Conservation (phyloP, 2,797 vertebrate genomes). For the Ptychadena robeensis region DNA sequence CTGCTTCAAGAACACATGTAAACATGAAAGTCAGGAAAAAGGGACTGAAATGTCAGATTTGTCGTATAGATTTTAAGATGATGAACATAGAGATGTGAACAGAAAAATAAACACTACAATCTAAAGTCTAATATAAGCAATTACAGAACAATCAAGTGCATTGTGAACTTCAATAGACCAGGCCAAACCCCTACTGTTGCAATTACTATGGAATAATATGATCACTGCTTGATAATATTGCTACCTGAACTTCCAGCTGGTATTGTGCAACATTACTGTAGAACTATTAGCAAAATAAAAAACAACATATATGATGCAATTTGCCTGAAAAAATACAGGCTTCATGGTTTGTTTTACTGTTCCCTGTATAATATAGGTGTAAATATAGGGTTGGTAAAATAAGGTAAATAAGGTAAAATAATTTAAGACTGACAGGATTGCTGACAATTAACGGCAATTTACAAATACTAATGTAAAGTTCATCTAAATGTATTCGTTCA, state of each 20-base stretch:
- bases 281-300: too few relatives aligned
- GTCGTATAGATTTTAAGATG: background rate
- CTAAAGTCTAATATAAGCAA: background rate
- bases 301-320: too few relatives aligned
- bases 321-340: too few relatives aligned
- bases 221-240: background rate
- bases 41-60: constrained; percentile 9
- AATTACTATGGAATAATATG: background rate
- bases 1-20: constrained; percentile 35
- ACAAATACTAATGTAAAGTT: too few relatives aligned
- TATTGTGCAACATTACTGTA: background rate
- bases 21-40: constrained; percentile 35
- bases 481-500: too few relatives aligned
- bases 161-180: background rate
- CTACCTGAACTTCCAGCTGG: background rate
- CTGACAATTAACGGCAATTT: too few relatives aligned
- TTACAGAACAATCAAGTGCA: background rate
- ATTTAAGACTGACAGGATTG: too few relatives aligned
- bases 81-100: background rate
- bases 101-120: background rate
- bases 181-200: background rate
- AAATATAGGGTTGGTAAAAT: too few relatives aligned
- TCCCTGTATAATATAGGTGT: too few relatives aligned
- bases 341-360: too few relatives aligned
- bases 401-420: too few relatives aligned